A percentile compares a stretch with the other conserved stretches of the same genome.
These are phyloP conservation scores for Gastracanthus pulcherrimus DNA, from an alignment of 2,888 invertebrate genomes.

Conservation along the genomic window DNA sequence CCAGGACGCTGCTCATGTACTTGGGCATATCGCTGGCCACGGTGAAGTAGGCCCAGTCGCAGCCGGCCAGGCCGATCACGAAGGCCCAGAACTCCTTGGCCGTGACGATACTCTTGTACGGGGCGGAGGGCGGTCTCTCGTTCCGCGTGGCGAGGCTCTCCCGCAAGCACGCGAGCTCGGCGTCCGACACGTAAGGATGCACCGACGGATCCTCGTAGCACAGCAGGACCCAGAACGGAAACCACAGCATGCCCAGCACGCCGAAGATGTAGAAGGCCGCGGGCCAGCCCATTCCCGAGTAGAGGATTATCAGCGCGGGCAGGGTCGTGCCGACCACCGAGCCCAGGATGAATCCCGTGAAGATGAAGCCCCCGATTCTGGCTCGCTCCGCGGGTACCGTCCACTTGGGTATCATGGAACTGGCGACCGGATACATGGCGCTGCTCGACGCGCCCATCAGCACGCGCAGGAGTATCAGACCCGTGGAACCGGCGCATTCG, in stretches of 20 bases:
- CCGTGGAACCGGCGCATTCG: conserved; percentile 81
- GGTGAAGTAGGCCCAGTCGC: conserved; percentile 74
- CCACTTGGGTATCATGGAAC: conserved; percentile 87
- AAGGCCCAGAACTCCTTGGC: conserved; percentile 86
- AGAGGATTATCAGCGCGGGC: conserved; percentile 80
- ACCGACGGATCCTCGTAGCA: conserved; percentile 60
- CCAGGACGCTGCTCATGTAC: conserved; percentile 76
- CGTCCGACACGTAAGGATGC: conserved; percentile 63
- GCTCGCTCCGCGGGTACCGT: conserved; percentile 82
- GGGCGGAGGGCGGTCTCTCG: conserved; percentile 59
- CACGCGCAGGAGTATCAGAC: conserved; percentile 84
- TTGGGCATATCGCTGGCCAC: conserved; percentile 75
- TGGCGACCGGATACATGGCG: conserved; percentile 88
- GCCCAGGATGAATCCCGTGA: neutral
- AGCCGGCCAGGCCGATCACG: conserved; percentile 80
- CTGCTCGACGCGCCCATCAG: conserved; percentile 91
- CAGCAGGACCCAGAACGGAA: conserved; percentile 80
- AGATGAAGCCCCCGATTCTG: neutral
- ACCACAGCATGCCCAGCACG: conserved; percentile 84
- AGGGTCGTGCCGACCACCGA: conserved; percentile 80
- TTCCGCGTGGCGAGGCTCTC: neutral
- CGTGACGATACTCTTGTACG: conserved; percentile 71
- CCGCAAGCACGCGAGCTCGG: conserved; percentile 57
- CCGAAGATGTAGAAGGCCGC: conserved; percentile 89
- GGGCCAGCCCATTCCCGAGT: conserved; percentile 78